Evolutionary conservation across 2,797 vertebrate species (phyloP).

Genomic region (Hozukius guyotensis): DNA sequence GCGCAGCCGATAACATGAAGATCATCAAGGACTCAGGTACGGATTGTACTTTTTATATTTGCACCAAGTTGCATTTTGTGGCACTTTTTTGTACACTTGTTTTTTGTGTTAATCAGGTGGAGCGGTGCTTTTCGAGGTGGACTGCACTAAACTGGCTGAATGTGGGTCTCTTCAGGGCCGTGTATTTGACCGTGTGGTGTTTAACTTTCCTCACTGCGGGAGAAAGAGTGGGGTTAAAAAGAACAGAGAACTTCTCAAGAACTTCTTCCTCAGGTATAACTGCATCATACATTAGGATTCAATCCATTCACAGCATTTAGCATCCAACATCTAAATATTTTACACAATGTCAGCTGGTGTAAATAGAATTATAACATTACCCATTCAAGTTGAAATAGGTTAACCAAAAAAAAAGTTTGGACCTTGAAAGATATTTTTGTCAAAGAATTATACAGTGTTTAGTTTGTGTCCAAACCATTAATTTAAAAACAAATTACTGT

Average conservation of each 20-base stretch:
- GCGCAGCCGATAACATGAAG: constrained; percentile 78
- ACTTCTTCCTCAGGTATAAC: constrained; percentile 90
- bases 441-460: neutral
- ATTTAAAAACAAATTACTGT: neutral
- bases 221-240: constrained; percentile 94
- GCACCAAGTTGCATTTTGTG: neutral
- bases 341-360: neutral
- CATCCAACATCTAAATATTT: neutral
- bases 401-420: neutral
- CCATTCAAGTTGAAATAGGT: neutral
- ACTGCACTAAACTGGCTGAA: constrained; percentile 87
- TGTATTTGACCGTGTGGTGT: constrained; percentile 88
- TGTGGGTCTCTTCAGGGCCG: constrained; percentile 71
- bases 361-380: neutral
- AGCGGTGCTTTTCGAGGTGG: constrained; percentile 88
- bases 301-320: neutral
- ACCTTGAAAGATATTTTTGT: neutral
- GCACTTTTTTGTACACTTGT: neutral
- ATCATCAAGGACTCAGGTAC: constrained; percentile 85
- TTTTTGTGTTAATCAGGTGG: constrained; percentile 78
- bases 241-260: constrained; percentile 90
- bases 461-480: neutral
- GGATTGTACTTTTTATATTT: neutral
- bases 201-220: constrained; percentile 98
- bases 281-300: neutral